Conservation (phyloP, 37 sponge, comb jelly and placozoan genomes). For the Halichondria panicea region DNA sequence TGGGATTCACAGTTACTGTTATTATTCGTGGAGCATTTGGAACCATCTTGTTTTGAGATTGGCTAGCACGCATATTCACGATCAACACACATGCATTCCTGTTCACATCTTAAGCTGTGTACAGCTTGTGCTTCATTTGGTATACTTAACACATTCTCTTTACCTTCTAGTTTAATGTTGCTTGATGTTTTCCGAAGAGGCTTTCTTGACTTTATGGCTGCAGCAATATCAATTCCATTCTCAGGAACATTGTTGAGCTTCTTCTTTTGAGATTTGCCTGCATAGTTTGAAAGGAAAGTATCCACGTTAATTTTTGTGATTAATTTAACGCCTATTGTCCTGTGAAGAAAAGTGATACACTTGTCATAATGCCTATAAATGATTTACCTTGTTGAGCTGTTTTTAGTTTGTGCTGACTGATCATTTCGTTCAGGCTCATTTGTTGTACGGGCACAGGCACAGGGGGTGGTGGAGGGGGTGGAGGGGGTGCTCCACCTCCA, state of each 20-base stretch:
- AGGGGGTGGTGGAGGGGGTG: constrained; percentile 71
- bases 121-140: too few relatives aligned
- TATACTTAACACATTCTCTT: too few relatives aligned
- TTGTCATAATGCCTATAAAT: background rate
- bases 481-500: constrained; percentile 33
- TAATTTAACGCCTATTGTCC: background rate
- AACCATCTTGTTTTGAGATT: too few relatives aligned
- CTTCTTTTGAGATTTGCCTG: constrained; percentile 7
- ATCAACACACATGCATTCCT: too few relatives aligned
- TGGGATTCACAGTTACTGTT: too few relatives aligned
- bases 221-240: constrained; percentile 50
- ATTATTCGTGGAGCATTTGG: too few relatives aligned
- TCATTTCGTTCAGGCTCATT: constrained; percentile 23
- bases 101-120: too few relatives aligned
- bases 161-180: constrained; percentile 11
- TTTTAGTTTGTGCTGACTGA: constrained; percentile 51
- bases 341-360: background rate
- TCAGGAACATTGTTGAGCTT: constrained; percentile 12
- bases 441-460: constrained; percentile 15
- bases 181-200: constrained; percentile 59
- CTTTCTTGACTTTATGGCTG: constrained; percentile 47
- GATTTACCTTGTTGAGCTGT: constrained; percentile 7
- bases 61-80: too few relatives aligned
- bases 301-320: background rate
- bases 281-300: too few relatives aligned